A percentile compares a stretch with the other conserved stretches of the same genome.
Conservation (phyloP, 2,113 vertebrate species). For the Sander vitreus region DNA sequence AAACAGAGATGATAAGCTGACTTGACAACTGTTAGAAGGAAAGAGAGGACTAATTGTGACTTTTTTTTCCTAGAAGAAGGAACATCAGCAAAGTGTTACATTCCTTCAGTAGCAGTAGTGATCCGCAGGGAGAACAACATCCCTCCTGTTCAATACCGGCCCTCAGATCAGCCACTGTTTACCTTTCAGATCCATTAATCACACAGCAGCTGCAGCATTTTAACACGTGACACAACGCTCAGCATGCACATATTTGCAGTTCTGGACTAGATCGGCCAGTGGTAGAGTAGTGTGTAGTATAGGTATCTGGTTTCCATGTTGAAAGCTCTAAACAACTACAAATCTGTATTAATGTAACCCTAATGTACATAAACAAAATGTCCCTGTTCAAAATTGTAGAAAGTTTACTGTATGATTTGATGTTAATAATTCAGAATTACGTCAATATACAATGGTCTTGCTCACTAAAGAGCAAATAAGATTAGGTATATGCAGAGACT, state of each 20-base stretch:
- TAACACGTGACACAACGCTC: constrained; percentile 23
- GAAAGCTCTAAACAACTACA: neutral
- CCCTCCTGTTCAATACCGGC: constrained; percentile 38
- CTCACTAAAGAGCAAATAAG: neutral
- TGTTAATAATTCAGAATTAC: neutral
- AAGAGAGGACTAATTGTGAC: neutral
- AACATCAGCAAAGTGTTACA: constrained; percentile 40
- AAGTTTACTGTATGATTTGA: neutral
- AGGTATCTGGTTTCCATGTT: neutral
- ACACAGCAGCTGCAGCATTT: neutral
- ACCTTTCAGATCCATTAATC: constrained; percentile 48
- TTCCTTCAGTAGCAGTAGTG: constrained; percentile 33
- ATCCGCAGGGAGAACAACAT: constrained; percentile 26
- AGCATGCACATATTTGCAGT: neutral
- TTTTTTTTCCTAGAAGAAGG: neutral
- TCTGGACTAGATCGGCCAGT: too few species aligned
- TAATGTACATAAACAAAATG: neutral
- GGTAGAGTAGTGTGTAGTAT: neutral
- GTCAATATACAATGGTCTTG: neutral
- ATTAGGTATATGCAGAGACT: neutral
- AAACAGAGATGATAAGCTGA: neutral
- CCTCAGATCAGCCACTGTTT: constrained; percentile 32
- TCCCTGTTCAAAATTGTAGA: neutral
- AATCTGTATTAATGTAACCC: neutral
- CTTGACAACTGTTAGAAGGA: neutral